Percentiles rank a stretch among this genome's conserved stretches.
These are phyloP conservation scores for Pachyrhynchus sulphureomaculatus DNA, from an alignment of 1,140 invertebrate genomes.

Conservation along the genomic window DNA sequence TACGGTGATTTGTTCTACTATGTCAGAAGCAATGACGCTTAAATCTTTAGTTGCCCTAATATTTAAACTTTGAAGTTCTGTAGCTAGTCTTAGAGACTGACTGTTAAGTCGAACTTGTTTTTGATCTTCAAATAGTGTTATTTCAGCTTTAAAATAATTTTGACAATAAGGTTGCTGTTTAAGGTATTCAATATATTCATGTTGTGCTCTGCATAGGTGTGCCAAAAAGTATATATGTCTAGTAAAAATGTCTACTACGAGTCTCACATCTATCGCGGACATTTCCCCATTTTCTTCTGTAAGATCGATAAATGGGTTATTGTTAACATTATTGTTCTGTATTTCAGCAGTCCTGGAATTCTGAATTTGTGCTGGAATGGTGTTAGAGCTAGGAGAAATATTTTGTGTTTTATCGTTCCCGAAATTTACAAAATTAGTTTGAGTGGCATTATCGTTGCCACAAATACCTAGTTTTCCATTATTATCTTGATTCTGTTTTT, in stretches of 20 bases:
- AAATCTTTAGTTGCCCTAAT: neutral
- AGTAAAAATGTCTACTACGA: neutral
- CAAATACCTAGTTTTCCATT: no score
- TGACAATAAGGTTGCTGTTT: neutral
- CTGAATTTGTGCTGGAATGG: no score
- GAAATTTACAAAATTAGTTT: no score
- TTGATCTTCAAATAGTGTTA: neutral
- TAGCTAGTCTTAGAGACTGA: neutral
- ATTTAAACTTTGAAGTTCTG: neutral
- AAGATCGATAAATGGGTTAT: no score
- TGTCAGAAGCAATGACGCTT: neutral
- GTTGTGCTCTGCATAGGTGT: constrained; percentile 2
- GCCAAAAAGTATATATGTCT: constrained; percentile 7
- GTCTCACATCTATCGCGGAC: neutral
- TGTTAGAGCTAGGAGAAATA: no score
- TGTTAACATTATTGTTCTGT: no score
- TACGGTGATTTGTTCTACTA: neutral
- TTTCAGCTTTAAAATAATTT: neutral
- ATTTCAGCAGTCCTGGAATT: no score
- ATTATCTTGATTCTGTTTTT: no score
- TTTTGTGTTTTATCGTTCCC: no score
- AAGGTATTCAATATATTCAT: neutral
- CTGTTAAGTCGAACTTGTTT: neutral
- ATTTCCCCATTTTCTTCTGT: neutral
- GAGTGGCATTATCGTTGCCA: no score